Conservation (phyloP, 2,888 invertebrate species). For the Balanococcus diminutus region DNA sequence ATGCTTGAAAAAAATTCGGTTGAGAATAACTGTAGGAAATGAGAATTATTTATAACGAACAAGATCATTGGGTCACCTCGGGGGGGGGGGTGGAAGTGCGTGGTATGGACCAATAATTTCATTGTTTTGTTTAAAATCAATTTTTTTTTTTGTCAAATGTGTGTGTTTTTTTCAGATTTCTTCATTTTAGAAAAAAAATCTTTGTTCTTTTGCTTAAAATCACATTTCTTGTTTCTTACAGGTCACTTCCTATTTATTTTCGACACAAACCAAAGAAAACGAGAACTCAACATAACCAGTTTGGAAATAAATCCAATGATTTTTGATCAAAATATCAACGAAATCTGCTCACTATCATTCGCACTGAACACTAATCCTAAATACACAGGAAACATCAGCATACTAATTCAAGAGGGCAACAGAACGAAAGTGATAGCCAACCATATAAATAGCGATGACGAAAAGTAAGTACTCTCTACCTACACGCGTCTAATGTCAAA, state of each 20-base stretch:
- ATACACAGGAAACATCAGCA: slow-evolving; percentile 47
- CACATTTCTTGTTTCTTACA: slow-evolving; percentile 62
- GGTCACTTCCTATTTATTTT: slow-evolving; percentile 76
- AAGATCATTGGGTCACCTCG: too few relatives aligned
- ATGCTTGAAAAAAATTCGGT: too few relatives aligned
- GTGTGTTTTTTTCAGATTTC: too few relatives aligned
- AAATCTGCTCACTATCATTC: slow-evolving; percentile 42
- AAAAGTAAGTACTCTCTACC: not conserved
- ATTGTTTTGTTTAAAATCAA: too few relatives aligned
- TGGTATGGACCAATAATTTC: too few relatives aligned
- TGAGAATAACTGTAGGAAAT: too few relatives aligned
- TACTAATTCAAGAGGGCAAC: slow-evolving; percentile 52
- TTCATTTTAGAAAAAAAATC: too few relatives aligned
- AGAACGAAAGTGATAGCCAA: slow-evolving; percentile 51
- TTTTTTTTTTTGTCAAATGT: too few relatives aligned
- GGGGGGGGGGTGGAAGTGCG: too few relatives aligned
- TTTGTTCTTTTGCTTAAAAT: too few relatives aligned
- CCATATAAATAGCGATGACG: slow-evolving; percentile 44
- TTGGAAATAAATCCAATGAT: slow-evolving; percentile 35
- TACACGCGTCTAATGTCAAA: not conserved
- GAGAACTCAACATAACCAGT: slow-evolving; percentile 49
- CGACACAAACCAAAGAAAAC: slow-evolving; percentile 47
- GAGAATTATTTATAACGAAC: too few relatives aligned
- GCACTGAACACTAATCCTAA: not conserved
- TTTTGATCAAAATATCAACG: slow-evolving; percentile 44